Percentiles rank a stretch among this genome's conserved stretches.
Evolutionary conservation across 2,888 invertebrate genomes (phyloP).

Genomic region (Timandra comae): DNA sequence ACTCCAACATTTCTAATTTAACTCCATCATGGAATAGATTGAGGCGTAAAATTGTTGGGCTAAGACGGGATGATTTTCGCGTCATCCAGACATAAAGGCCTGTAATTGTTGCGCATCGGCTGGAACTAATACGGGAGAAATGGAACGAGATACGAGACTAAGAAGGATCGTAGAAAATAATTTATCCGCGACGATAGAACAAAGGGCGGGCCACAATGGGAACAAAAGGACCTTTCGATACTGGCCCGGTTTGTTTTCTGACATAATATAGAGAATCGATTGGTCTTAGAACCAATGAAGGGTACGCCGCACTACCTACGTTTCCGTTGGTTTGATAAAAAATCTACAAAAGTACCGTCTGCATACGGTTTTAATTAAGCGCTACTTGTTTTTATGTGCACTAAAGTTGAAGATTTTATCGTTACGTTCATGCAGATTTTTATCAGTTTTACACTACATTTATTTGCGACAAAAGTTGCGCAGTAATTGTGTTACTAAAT

Average conservation of each 20-base stretch:
- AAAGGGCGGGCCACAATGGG: conserved; percentile 65
- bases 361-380: too few species aligned
- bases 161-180: conserved; percentile 73
- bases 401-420: too few species aligned
- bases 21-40: conserved; percentile 53
- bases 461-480: too few species aligned
- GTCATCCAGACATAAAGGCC: conserved; percentile 71
- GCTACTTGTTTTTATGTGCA: too few species aligned
- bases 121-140: conserved; percentile 75
- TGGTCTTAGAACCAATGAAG: conserved; percentile 52
- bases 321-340: conserved; percentile 46
- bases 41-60: conserved; percentile 68
- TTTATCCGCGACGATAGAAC: conserved; percentile 71
- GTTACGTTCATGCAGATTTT: too few species aligned
- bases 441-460: too few species aligned
- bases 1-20: conserved; percentile 52
- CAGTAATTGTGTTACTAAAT: too few species aligned
- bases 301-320: conserved; percentile 31
- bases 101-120: conserved; percentile 73
- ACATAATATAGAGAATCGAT: conserved; percentile 69
- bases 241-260: conserved; percentile 63
- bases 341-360: conserved; percentile 13
- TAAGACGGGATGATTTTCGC: conserved; percentile 68
- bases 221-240: conserved; percentile 62
- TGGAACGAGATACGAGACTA: conserved; percentile 68